phyloP scores from a whole-genome alignment of 2,888 invertebrate genomes.

The Trisateles emortualis region DNA sequence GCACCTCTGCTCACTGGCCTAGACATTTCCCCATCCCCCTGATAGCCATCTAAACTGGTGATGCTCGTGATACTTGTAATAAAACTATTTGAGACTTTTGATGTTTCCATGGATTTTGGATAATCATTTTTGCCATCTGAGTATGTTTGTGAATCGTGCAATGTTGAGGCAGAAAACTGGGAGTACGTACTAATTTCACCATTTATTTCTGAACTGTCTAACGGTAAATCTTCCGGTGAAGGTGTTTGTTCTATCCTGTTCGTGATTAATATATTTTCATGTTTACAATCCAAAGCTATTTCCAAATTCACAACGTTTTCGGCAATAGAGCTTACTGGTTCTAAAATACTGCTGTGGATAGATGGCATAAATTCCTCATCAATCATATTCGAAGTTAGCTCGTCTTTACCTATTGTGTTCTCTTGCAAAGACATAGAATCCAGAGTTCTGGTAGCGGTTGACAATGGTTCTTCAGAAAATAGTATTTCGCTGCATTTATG shows the following conservation, averaged over 20 bases:
- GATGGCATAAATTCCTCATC: conserved; percentile 89
- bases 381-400: conserved; percentile 67
- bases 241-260: conserved; percentile 92
- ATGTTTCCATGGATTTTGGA: conserved; percentile 87
- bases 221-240: conserved; percentile 93
- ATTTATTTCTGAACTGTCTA: conserved; percentile 90
- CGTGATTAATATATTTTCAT: conserved; percentile 70
- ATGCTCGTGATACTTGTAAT: conserved; percentile 96
- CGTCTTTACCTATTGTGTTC: conserved; percentile 54
- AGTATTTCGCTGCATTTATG: conserved; percentile 40
- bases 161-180: conserved; percentile 79
- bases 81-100: conserved; percentile 91
- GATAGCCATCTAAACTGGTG: conserved; percentile 97
- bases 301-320: conserved; percentile 86
- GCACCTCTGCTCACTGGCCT: conserved; percentile 94
- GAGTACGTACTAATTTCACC: conserved; percentile 87
- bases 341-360: conserved; percentile 87
- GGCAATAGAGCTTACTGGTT: conserved; percentile 85
- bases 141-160: conserved; percentile 86
- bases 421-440: conserved; percentile 47
- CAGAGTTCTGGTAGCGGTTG: conserved; percentile 62
- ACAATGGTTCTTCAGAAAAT: conserved; percentile 52
- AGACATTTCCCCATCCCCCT: conserved; percentile 96
- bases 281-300: conserved; percentile 82
- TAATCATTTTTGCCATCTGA: conserved; percentile 87